A percentile compares a stretch with the other conserved stretches of the same genome.
Evolutionary conservation across 2,113 vertebrate species (phyloP).

Genomic region (Pholis gunnellus): DNA sequence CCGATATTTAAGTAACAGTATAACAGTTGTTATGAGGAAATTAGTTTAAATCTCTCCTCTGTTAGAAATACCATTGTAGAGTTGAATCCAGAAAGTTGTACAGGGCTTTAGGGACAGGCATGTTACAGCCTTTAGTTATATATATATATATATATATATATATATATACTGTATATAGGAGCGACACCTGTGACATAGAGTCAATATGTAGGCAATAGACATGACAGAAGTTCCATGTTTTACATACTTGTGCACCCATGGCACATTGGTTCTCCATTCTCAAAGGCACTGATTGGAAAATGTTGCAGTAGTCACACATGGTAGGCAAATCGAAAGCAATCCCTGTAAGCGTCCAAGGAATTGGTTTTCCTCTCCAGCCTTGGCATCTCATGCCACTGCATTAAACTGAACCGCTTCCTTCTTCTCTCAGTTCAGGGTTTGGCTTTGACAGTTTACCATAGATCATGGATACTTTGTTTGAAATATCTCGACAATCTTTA

Average conservation of each 20-base stretch:
- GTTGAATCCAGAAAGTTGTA: background rate
- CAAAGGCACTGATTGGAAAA: constrained; percentile 12
- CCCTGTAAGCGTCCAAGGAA: constrained; percentile 16
- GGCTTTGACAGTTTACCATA: constrained; percentile 79
- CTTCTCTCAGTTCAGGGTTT: constrained; percentile 53
- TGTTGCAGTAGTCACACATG: constrained; percentile 17
- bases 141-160: too few species aligned
- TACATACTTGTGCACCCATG: background rate
- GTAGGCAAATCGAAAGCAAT: constrained; percentile 34
- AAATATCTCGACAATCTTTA: constrained; percentile 84
- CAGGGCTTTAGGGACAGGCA: background rate
- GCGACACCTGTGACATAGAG: constrained; percentile 5
- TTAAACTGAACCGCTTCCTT: constrained; percentile 48
- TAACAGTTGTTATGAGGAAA: background rate
- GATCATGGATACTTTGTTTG: constrained; percentile 83
- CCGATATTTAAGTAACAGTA: background rate
- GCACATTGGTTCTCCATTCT: background rate
- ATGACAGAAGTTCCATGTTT: background rate
- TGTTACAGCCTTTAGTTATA: background rate
- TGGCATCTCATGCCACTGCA: constrained; percentile 57
- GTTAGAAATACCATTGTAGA: background rate
- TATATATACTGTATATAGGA: background rate
- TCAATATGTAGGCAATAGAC: background rate
- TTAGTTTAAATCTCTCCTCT: background rate
- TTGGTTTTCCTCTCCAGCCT: constrained; percentile 53